A percentile compares a stretch with the other conserved stretches of the same genome.
phyloP scores from a whole-genome alignment of 2,113 vertebrate genomes.

The Menura novaehollandiae region DNA sequence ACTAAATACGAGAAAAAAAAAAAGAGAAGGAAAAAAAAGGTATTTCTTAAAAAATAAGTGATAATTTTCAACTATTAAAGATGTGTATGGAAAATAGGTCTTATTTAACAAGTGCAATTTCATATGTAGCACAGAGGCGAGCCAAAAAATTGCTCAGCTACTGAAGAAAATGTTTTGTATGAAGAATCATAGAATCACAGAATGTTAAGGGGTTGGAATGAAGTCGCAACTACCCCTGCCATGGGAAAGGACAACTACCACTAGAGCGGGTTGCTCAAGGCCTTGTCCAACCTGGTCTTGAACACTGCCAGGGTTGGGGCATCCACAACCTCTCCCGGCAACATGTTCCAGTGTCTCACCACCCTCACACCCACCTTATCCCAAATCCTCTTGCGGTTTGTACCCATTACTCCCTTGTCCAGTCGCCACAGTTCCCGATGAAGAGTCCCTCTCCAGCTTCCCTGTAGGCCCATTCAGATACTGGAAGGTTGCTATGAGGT shows the following conservation, averaged over 20 bases:
- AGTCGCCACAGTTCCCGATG: not conserved
- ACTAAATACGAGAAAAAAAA: not conserved
- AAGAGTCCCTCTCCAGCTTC: not conserved
- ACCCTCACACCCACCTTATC: not conserved
- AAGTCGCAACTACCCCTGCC: not conserved
- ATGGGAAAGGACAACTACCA: not conserved
- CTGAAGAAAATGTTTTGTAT: not conserved
- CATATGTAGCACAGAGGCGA: not conserved
- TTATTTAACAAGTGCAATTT: not conserved
- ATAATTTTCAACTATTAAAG: not conserved
- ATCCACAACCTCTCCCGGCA: not conserved
- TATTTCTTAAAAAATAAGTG: not conserved
- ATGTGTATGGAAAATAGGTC: not conserved
- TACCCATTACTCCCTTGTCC: not conserved
- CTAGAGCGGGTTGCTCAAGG: not conserved
- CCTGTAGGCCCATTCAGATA: not conserved
- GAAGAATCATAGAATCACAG: not conserved
- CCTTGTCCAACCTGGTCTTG: not conserved
- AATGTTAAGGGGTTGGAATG: not conserved
- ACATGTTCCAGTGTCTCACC: not conserved
- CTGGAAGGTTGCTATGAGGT: not conserved
- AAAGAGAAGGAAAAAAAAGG: fast-evolving
- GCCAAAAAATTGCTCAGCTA: not conserved
- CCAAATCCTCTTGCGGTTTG: not conserved
- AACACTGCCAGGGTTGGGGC: not conserved